phyloP scores from a whole-genome alignment of 2,888 invertebrate genomes.

The Tetrapedia diversipes region DNA sequence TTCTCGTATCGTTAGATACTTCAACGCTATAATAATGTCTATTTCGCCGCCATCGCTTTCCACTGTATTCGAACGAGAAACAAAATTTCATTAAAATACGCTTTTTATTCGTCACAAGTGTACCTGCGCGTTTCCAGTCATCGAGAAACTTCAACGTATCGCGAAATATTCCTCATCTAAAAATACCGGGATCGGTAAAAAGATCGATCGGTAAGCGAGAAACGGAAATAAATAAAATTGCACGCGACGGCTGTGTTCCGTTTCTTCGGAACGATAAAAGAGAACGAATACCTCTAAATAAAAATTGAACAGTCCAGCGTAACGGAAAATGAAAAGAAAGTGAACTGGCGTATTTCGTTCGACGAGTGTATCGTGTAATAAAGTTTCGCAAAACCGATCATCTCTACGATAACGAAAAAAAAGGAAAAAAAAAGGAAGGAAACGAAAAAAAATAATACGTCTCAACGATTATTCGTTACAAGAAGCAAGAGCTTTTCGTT shows the following conservation, averaged over 20 bases:
- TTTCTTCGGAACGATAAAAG: neutral
- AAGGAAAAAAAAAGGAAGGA: no score
- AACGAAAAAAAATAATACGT: neutral
- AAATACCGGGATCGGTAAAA: neutral
- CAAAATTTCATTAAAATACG: neutral
- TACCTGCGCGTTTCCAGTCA: neutral
- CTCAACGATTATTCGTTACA: neutral
- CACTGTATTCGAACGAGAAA: neutral
- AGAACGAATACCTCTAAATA: no score
- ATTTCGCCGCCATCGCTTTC: no score
- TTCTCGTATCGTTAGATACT: neutral
- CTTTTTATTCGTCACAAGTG: neutral
- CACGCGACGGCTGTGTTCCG: neutral
- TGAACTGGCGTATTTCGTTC: no score
- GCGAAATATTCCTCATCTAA: neutral
- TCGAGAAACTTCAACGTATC: neutral
- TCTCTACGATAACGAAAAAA: neutral
- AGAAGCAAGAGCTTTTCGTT: neutral
- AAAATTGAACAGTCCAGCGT: no score
- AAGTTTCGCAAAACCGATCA: neutral
- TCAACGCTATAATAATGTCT: no score
- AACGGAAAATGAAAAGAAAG: no score
- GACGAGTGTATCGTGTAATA: no score
- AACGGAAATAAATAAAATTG: conserved; percentile 21
- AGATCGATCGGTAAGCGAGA: neutral